Evolutionary conservation across 2,113 vertebrate species (phyloP).

Genomic region (Atrichornis clamosus): DNA sequence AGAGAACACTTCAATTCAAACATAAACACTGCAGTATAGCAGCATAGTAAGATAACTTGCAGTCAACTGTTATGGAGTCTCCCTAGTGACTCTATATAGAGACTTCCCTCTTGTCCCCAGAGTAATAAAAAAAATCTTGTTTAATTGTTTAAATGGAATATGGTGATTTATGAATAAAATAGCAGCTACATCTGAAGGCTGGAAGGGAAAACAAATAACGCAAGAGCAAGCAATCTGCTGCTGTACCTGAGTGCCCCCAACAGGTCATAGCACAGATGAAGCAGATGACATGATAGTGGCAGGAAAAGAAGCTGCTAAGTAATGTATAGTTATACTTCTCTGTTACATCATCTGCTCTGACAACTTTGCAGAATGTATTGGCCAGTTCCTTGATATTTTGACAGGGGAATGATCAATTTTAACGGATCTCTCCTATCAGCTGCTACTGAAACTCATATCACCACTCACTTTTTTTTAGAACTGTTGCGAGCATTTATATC

Average conservation of each 20-base stretch:
- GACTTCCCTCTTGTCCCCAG: constrained; percentile 5
- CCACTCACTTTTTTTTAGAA: not conserved
- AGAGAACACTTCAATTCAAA: not conserved
- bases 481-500: not conserved
- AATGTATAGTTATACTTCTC: not conserved
- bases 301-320: not conserved
- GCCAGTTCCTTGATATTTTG: constrained; percentile 2
- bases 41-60: not conserved
- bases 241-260: constrained; percentile 70
- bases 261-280: constrained; percentile 38
- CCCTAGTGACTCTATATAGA: constrained; percentile 27
- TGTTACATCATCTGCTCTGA: not conserved
- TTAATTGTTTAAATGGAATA: constrained; percentile 12
- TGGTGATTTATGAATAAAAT: constrained; percentile 1
- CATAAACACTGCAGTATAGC: not conserved
- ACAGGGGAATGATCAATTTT: constrained; percentile 13
- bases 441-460: not conserved
- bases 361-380: not conserved
- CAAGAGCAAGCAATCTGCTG: not conserved
- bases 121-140: not conserved
- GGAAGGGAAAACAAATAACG: not conserved
- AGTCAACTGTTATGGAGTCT: not conserved
- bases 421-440: not conserved
- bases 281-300: not conserved
- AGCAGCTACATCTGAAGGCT: not conserved